Evolutionary conservation across 2,888 invertebrate genomes (phyloP), one percentile per base, ranked within the genome.

Genomic region (Acheta domesticus): DNA sequence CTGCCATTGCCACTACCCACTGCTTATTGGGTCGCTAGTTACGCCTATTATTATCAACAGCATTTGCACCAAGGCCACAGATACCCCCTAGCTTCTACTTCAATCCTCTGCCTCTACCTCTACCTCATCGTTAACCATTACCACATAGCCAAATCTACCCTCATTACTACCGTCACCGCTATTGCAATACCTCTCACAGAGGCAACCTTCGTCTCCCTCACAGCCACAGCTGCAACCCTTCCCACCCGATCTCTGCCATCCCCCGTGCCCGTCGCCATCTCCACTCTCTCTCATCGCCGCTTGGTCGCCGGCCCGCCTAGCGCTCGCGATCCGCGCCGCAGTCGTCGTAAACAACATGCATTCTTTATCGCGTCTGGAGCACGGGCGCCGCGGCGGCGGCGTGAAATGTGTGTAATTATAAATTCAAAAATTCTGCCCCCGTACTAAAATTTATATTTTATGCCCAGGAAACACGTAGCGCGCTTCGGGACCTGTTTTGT

Each of bases 351-450:
- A 14, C n/a, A 62, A 62, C 62, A n/a, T n/a, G 62, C 62, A n/a
- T 62, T 62, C 62, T 62, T 62, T 62, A 62, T 62, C 62, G n/a
- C 62, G 62, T 62, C 62, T n/a, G 62, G 14, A 62, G 62, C 62
- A n/a, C 16, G 16, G 62, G n/a, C 62, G 62, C 16, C 62, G 62
- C 62, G 12, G 62, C 62, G 14, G 62, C 62, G 62, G 62, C 16
- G 62, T 62, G 62, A 62, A 62, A 62, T 62, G 62, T 62, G 62
- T 62, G 62, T 62, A 62, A 62, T 62, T 62, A 62, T 62, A 62
- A 62, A 62, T 62, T 62, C 62, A 62, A 62, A 62, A 62, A 62
- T 62, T 62, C 62, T 62, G 62, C 62, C 62, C n/a, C 62, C 62
- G 62, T 62, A 19, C 62, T 62, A 62, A 62, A 62, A n/a, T 62